phyloP scores from a whole-genome alignment of 2,888 invertebrate genomes.

The Petrophora chlorosata region DNA sequence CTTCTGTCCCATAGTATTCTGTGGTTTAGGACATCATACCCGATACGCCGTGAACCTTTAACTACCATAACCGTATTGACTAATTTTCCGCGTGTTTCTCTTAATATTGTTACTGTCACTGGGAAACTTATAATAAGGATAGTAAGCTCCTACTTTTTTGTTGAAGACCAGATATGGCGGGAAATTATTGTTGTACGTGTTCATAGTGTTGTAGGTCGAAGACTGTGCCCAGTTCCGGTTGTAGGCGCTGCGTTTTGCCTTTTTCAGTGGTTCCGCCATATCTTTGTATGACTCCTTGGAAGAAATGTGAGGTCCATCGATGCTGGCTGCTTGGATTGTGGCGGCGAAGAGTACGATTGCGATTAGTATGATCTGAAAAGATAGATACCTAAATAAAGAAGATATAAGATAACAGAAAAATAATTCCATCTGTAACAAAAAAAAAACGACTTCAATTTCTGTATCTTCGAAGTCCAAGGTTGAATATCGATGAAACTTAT shows the following conservation, averaged over 20 bases:
- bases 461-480: no score
- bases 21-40: no score
- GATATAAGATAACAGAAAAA: no score
- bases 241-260: conserved; percentile 49
- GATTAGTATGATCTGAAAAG: conserved; percentile 46
- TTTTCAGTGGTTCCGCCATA: conserved; percentile 24
- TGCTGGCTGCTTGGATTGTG: conserved; percentile 17
- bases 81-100: conserved; percentile 39
- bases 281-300: background rate
- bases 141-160: conserved; percentile 65
- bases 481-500: no score
- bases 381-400: no score
- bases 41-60: no score
- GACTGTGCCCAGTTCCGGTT: conserved; percentile 46
- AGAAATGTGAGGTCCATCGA: conserved; percentile 5
- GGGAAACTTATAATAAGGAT: conserved; percentile 66
- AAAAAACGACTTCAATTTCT: no score
- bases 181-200: conserved; percentile 32
- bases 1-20: no score
- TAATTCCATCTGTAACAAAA: no score
- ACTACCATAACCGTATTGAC: conserved; percentile 6
- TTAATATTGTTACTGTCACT: conserved; percentile 46
- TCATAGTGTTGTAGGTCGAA: conserved; percentile 33
- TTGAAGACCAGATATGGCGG: conserved; percentile 73
- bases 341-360: conserved; percentile 30